phyloP scores from a whole-genome alignment of 37 sponge, comb jelly and placozoan genomes.

The Tethya wilhelma region DNA sequence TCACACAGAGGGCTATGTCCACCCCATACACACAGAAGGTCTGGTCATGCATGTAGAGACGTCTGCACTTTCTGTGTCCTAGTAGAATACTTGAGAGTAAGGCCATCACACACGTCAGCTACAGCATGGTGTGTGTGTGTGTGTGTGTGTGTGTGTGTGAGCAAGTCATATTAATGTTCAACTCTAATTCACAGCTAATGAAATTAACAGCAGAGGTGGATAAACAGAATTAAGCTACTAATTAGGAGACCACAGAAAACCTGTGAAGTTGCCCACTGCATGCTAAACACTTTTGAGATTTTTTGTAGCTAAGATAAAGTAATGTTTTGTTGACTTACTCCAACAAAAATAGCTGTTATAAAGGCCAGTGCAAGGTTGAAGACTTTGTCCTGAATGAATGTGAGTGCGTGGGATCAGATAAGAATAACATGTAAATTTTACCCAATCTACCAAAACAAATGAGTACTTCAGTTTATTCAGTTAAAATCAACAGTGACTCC shows the following conservation, averaged over 20 bases:
- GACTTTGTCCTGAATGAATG: conserved; percentile 52
- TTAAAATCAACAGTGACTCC: no score
- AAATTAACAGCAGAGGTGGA: no score
- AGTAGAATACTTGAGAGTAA: conserved; percentile 45
- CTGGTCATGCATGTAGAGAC: conserved; percentile 8
- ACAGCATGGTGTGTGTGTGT: not conserved
- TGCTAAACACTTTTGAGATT: no score
- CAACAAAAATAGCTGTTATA: conserved; percentile 44
- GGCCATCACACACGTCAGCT: conserved; percentile 63
- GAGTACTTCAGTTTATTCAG: no score
- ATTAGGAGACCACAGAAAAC: no score
- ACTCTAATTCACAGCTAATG: not conserved
- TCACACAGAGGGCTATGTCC: conserved; percentile 55
- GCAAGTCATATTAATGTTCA: not conserved
- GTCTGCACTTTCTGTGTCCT: conserved; percentile 33
- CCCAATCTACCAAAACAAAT: not conserved
- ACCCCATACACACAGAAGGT: conserved; percentile 55
- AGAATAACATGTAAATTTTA: not conserved
- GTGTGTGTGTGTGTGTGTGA: not conserved
- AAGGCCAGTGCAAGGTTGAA: conserved; percentile 65
- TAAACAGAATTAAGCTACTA: not conserved
- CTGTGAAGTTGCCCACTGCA: no score
- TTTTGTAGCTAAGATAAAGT: no score
- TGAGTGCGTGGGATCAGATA: not conserved
- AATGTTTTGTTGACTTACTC: conserved; percentile 48